Evolutionary conservation across 2,797 vertebrate species (phyloP).

Genomic region (Myotis vivesi): DNA sequence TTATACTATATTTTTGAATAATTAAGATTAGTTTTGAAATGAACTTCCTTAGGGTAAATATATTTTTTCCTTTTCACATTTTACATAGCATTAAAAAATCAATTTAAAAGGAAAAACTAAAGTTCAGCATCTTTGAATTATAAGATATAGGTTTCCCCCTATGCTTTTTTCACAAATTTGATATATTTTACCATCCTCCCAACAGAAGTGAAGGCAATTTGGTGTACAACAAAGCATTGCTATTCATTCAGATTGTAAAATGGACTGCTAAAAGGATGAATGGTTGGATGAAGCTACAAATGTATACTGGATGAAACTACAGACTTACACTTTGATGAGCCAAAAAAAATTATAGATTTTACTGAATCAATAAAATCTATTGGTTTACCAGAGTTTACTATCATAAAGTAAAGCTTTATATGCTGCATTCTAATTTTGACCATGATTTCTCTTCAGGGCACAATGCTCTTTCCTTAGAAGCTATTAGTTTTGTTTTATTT

Average conservation of each 20-base stretch:
- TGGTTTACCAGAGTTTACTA: neutral
- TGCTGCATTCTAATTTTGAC: neutral
- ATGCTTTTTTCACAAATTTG: accelerated
- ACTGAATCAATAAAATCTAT: neutral
- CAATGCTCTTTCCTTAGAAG: neutral
- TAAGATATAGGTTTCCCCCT: constrained; percentile 21
- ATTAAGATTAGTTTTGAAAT: constrained; percentile 36
- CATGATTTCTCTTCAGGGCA: neutral
- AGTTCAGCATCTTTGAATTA: neutral
- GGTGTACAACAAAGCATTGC: neutral
- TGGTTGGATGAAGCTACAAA: neutral
- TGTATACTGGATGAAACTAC: neutral
- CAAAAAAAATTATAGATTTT: neutral
- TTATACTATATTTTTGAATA: constrained; percentile 35
- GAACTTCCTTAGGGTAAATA: neutral
- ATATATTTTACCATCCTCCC: neutral
- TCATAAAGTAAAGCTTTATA: neutral
- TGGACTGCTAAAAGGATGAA: neutral
- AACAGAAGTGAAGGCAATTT: neutral
- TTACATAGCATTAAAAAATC: constrained; percentile 27
- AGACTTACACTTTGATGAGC: neutral
- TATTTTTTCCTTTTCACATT: constrained; percentile 8
- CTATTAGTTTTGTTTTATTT: neutral
- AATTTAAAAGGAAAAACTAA: constrained; percentile 38
- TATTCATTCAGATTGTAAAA: neutral